Evolutionary conservation across 2,888 invertebrate genomes (phyloP).

Genomic region (Belgica antarctica): DNA sequence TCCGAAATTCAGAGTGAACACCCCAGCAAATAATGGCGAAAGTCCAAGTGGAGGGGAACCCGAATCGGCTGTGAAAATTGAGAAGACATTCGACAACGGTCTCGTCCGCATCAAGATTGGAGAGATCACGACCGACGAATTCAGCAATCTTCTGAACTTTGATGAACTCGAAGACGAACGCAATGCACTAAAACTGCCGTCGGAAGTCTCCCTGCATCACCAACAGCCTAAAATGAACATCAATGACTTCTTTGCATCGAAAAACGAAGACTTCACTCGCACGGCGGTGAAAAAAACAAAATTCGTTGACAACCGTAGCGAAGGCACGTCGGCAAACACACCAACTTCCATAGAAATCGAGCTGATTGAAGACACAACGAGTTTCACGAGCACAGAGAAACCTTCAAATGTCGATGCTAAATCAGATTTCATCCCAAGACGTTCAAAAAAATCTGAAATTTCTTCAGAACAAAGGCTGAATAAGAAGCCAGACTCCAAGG

Average conservation of each 20-base stretch:
- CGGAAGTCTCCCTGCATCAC: conserved; percentile 44
- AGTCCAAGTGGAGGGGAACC: conserved; percentile 45
- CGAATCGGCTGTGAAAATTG: conserved; percentile 48
- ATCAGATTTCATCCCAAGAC: conserved; percentile 26
- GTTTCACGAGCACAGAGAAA: not conserved
- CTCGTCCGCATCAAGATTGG: conserved; percentile 52
- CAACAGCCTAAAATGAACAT: conserved; percentile 51
- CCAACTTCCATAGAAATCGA: conserved; percentile 46
- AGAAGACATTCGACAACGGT: conserved; percentile 49
- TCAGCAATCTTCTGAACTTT: conserved; percentile 46
- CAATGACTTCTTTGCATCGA: conserved; percentile 52
- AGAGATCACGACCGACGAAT: conserved; percentile 49
- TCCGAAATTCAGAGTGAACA: not conserved
- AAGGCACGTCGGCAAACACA: conserved; percentile 20
- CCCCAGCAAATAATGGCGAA: conserved; percentile 1
- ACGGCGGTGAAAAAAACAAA: conserved; percentile 47
- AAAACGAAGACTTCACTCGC: conserved; percentile 52
- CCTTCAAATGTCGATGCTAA: not conserved
- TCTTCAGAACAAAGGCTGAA: not conserved
- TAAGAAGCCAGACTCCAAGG: not conserved
- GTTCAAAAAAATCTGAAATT: conserved; percentile 28
- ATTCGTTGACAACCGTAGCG: not conserved
- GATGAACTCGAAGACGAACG: conserved; percentile 30
- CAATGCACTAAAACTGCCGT: conserved; percentile 46
- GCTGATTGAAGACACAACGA: conserved; percentile 44